A percentile compares a stretch with the other conserved stretches of the same genome.
phyloP scores from a whole-genome alignment of 2,113 vertebrate genomes.

The Peucedramus taeniatus region DNA sequence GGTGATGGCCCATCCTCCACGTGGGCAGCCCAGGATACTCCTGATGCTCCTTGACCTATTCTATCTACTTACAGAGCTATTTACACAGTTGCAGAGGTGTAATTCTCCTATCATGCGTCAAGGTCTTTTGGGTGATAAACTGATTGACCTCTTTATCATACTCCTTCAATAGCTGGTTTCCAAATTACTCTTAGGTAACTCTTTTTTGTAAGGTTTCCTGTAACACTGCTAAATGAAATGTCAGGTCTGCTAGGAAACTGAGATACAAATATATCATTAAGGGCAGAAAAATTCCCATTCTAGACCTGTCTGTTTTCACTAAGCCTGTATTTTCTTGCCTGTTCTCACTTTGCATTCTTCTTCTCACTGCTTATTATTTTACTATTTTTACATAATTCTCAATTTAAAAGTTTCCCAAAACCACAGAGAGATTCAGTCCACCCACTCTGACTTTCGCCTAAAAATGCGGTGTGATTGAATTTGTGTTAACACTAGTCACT shows the following conservation, averaged over 20 bases:
- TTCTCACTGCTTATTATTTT: not conserved
- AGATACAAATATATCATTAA: not conserved
- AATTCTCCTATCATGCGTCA: not conserved
- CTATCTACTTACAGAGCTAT: not conserved
- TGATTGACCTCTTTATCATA: not conserved
- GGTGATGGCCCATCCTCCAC: fast-evolving
- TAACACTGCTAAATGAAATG: not conserved
- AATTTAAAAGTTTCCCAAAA: not conserved
- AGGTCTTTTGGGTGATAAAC: not conserved
- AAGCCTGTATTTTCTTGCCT: not conserved
- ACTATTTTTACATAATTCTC: not conserved
- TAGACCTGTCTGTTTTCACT: not conserved
- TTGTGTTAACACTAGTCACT: not conserved
- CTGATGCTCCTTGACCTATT: not conserved
- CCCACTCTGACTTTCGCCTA: not conserved
- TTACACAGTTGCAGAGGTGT: not conserved
- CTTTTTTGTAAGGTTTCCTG: not conserved
- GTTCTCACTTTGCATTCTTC: not conserved
- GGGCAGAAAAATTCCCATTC: not conserved
- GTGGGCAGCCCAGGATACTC: not conserved
- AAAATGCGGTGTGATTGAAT: not conserved
- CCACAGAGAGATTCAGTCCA: not conserved
- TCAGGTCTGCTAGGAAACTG: not conserved
- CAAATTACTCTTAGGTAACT: not conserved
- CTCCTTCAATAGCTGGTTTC: not conserved